Evolutionary conservation across 2,888 invertebrate genomes (phyloP).

Genomic region (Eupithecia dodoneata): DNA sequence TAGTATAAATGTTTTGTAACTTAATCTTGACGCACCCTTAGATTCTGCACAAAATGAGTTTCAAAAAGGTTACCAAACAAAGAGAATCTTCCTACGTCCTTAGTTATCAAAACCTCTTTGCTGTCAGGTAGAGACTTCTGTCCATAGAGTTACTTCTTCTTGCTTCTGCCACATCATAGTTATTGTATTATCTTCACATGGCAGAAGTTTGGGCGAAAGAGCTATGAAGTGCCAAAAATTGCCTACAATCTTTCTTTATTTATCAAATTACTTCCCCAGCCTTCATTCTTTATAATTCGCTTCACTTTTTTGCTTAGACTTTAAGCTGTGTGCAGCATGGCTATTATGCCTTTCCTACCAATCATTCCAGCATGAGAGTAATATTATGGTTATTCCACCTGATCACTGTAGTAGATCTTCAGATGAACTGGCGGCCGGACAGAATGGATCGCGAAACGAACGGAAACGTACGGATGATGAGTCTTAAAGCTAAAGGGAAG

Average conservation of each 20-base stretch:
- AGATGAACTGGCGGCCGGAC: background rate
- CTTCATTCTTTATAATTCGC: background rate
- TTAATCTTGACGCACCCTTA: background rate
- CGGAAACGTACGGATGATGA: background rate
- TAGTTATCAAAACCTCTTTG: background rate
- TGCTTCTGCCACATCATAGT: background rate
- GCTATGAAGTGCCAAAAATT: background rate
- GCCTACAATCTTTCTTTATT: background rate
- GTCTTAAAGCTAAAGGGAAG: constrained; percentile 30
- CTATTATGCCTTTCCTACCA: background rate
- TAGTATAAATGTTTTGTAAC: no score
- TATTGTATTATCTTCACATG: background rate
- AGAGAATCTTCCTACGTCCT: background rate
- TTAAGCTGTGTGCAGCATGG: background rate
- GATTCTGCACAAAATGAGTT: background rate
- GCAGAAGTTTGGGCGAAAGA: no score
- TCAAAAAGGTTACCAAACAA: background rate
- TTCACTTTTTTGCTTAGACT: background rate
- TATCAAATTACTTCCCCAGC: background rate
- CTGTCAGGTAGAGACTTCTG: background rate
- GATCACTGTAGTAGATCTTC: background rate
- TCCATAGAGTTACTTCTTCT: background rate
- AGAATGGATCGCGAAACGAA: background rate
- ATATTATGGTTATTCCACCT: background rate
- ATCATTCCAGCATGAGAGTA: constrained; percentile 1